phyloP scores from a whole-genome alignment of 2,888 invertebrate genomes.

The Lucinisca nassula region DNA sequence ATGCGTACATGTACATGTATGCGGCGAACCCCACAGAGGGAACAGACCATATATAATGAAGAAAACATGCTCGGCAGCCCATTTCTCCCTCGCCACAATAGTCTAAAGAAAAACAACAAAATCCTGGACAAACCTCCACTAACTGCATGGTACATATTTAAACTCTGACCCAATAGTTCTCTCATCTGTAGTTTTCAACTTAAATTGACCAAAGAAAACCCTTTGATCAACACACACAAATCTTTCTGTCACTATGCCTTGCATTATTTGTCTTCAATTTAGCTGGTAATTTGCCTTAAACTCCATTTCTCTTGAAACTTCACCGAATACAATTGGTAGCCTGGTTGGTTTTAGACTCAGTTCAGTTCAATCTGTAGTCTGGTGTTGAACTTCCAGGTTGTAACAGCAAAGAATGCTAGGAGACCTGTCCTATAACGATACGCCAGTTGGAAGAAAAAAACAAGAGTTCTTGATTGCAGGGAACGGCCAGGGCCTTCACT shows the following conservation, averaged over 20 bases:
- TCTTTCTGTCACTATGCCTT: too few relatives aligned
- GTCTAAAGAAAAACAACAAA: slow-evolving; percentile 91
- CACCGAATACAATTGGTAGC: too few relatives aligned
- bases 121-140: slow-evolving; percentile 38
- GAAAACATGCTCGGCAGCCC: slow-evolving; percentile 90
- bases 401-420: neutral
- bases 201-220: too few relatives aligned
- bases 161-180: neutral
- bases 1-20: too few relatives aligned
- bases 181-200: slow-evolving; percentile 11
- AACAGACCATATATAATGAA: slow-evolving; percentile 74
- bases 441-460: slow-evolving; percentile 53
- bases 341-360: too few relatives aligned
- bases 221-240: too few relatives aligned
- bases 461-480: neutral
- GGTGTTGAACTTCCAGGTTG: slow-evolving; percentile 16
- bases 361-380: slow-evolving; percentile 16
- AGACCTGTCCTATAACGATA: slow-evolving; percentile 3
- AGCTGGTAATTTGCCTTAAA: slow-evolving; percentile 21
- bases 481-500: neutral
- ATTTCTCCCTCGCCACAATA: slow-evolving; percentile 92
- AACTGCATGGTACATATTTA: neutral
- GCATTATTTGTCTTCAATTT: too few relatives aligned
- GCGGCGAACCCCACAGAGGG: too few relatives aligned
- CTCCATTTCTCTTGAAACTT: neutral